Evolutionary conservation across 35 echinoderm and acorn worm genomes (phyloP).

Genomic region (Apostichopus californicus): DNA sequence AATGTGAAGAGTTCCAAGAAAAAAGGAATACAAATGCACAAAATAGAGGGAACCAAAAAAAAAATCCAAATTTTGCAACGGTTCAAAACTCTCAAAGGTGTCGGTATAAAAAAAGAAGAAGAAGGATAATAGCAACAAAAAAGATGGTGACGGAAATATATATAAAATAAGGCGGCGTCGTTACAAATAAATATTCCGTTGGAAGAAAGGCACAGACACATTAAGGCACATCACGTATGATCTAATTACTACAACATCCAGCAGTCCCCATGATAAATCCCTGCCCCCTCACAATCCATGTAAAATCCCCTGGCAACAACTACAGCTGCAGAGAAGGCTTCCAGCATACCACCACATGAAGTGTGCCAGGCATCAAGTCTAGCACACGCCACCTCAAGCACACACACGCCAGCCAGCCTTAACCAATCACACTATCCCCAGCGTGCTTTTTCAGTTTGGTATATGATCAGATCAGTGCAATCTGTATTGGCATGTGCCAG

Average conservation of each 20-base stretch:
- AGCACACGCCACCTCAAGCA: conserved; percentile 32
- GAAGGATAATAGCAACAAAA: neutral
- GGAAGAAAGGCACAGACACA: conserved; percentile 43
- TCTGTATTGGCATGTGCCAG: conserved; percentile 51
- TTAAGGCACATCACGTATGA: conserved; percentile 8
- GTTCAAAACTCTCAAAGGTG: neutral
- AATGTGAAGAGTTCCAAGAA: conserved; percentile 50
- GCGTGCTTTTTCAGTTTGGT: neutral
- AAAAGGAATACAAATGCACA: neutral
- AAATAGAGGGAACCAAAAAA: neutral
- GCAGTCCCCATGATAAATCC: conserved; percentile 40
- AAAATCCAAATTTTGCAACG: neutral
- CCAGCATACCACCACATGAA: conserved; percentile 48
- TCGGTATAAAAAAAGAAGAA: neutral
- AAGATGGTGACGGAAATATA: neutral
- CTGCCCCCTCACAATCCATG: conserved; percentile 41
- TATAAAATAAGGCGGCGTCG: neutral
- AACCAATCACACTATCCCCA: conserved; percentile 31
- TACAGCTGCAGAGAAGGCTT: conserved; percentile 1
- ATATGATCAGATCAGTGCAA: neutral
- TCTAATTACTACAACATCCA: conserved; percentile 17
- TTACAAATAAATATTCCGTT: neutral
- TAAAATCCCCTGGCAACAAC: neutral
- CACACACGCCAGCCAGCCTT: neutral
- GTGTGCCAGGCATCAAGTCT: conserved; percentile 44